phyloP scores from a whole-genome alignment of 2,113 vertebrate genomes.

The human (Homo sapiens) region GRCh38 chr1:41689001-41689500 shows the following conservation, averaged over 20 bases:
- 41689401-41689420: background rate
- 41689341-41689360: background rate
- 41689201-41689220: background rate
- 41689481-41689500: slow-evolving; percentile 72
- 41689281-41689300: background rate
- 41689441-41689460: slow-evolving; percentile 58
- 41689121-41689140: background rate
- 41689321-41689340: background rate
- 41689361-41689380: background rate
- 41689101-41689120: background rate
- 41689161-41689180: background rate
- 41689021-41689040: background rate
- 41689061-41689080: background rate
- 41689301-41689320: background rate
- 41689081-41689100: background rate
- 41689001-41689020: background rate
- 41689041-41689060: background rate
- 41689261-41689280: background rate
- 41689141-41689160: background rate
- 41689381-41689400: background rate
- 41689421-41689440: background rate
- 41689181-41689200: background rate
- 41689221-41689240: background rate
- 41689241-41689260: background rate
- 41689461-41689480: slow-evolving; percentile 54